These are phyloP conservation scores for Remorina albescens DNA, from an alignment of 2,797 vertebrate genomes.

Conservation along the genomic window DNA sequence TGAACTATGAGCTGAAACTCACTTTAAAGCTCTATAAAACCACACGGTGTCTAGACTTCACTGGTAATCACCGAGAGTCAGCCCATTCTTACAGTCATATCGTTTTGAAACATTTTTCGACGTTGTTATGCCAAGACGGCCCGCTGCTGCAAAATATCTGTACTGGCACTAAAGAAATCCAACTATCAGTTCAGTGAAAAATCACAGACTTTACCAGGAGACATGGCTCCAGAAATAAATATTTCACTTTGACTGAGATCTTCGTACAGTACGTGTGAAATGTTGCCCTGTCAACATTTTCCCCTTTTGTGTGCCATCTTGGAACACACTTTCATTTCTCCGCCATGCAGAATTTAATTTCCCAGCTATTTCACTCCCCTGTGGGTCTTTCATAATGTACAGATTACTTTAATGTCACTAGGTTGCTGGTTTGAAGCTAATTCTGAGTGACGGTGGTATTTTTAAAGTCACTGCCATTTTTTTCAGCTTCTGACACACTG, in stretches of 20 bases:
- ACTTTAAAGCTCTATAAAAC: too few relatives aligned
- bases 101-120: too few relatives aligned
- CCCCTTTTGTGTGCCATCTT: slow-evolving; percentile 10
- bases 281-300: slow-evolving; percentile 8
- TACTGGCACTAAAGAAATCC: too few relatives aligned
- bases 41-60: too few relatives aligned
- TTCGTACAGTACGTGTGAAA: slow-evolving; percentile 5
- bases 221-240: neutral
- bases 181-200: neutral
- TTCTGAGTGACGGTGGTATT: slow-evolving; percentile 64
- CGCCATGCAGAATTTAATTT: slow-evolving; percentile 62
- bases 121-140: too few relatives aligned
- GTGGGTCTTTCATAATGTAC: slow-evolving; percentile 68
- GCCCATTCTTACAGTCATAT: neutral
- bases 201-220: neutral
- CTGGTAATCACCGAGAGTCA: too few relatives aligned
- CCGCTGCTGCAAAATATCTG: too few relatives aligned
- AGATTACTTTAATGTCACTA: slow-evolving; percentile 71
- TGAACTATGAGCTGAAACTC: too few relatives aligned
- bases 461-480: slow-evolving; percentile 48
- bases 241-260: neutral
- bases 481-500: slow-evolving; percentile 33
- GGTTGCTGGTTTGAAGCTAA: slow-evolving; percentile 68
- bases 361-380: slow-evolving; percentile 40
- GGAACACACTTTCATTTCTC: slow-evolving; percentile 20